Base-by-base conservation (phyloP, 2,888 invertebrate genomes). In the Cryptocheilus praepositus region DNA sequence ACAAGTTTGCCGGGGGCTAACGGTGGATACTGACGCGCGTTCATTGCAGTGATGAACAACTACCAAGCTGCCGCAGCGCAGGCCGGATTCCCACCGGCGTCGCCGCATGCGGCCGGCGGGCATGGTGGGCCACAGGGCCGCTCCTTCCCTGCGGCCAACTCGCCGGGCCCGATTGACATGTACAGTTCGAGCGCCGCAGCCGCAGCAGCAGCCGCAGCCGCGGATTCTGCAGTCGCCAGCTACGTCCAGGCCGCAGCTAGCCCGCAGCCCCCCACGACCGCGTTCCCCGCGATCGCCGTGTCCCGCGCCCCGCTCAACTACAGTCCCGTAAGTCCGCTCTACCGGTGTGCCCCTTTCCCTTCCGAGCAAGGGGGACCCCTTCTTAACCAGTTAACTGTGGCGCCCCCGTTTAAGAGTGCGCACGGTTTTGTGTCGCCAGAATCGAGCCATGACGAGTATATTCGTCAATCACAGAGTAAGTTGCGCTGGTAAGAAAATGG, bases 201-300 rank as follows among this genome's bases (percentile, higher is more conserved):
- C 76, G 92, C 91, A 74, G 88, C 88, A 74, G 90, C 91, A 77
- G 90, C 89, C 77, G 91, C 85, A 79, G 89, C 89, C 74, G 89
- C 89, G 76, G 96, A 96, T 88, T 95, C 95, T 88, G 86, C 87
- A 77, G 95, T 95, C 81, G 91, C 91, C 82, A 96, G 97, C 89
- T 98, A 98, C 90, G 97, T 98, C 89, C 98, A 98, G 91, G 97
- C 98, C 84, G 96, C 93, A 71, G 91, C 98, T 84, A 97, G 97
- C 91, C 98, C 98, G 85, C 98, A 98, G 91, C 98, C 98, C 84
- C 95, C 97, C 72, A 88, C 88, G 74, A 92, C 92, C 87, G 96
- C 96, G 86, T 97, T 97, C 91, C 96, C 97, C 88, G 95, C 95
- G 83, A 96, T 97, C 90, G 96, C 96, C 84, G 96, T 96, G 88